Base-by-base conservation (phyloP, 2,888 invertebrate species). In the Drosophila setosimentum region DNA sequence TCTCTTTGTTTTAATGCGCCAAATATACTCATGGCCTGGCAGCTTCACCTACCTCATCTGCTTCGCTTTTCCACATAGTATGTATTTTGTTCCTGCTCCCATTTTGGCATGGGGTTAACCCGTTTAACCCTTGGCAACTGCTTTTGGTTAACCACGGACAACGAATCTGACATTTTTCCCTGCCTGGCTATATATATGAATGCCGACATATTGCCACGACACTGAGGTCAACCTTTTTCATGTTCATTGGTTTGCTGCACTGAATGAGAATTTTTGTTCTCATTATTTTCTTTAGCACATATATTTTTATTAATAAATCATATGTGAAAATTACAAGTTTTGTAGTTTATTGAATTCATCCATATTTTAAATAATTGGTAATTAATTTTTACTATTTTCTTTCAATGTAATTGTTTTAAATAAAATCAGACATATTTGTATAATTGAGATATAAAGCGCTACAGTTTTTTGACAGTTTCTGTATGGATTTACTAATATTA, bases 201-300 rank as follows among this genome's bases (percentile, higher is more conserved):
- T 63, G 63, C 61, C 72, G 68, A 79, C 87, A 79, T 84, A 87
- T 87, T 84, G 83, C 75, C 76, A 63, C 72, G 87, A 77, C 85
- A 82, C 86, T 75, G 82, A 87, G 89, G 87, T 87, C 87, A 85
- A 87, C 87, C 87, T 87, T 82, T 87, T 87, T 57, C 82, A 71
- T 87, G 89, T 89, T 83, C 82, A 89, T 83, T 83, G 80, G 78
- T 68, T 70, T 32, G 55, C 35, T 35, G 67, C 37, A 13, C 49
- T 55, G 69, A 51, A 62, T 78, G 61, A 27, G 51, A 62, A 65
- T 63, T 62, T 65, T 54, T 24, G 27, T 51, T 48, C 33, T 50
- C 48, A 62, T 61, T 78, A 55, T 58, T 48, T 59, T 35, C 35
- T 29, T n/a, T 7, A 42, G 24, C 37, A 69, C 50, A 27, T 30